Base-by-base conservation (phyloP, 2,113 vertebrate genomes). In the Nymphicus hollandicus region DNA sequence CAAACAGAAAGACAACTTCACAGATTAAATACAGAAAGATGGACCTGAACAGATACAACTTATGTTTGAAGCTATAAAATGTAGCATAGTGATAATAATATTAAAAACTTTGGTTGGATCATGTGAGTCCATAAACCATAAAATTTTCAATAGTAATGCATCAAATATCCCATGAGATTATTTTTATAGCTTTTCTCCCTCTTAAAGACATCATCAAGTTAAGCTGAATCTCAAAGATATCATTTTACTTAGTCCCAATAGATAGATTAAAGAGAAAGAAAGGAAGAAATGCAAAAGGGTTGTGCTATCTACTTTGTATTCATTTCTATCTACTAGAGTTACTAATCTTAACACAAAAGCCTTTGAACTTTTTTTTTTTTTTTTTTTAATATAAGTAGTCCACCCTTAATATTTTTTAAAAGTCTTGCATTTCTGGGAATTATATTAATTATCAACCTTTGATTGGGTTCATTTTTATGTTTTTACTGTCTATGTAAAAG, bases 371-470 rank as follows among this genome's bases (percentile, higher is more conserved):
- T n/a, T n/a, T 14, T 41, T 41, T 79, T 55, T 14, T 72, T 81
- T 86, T 79, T 28, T 68, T 92, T 90, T 91, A 64, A 55, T 78
- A 77, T 73, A 83, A 86, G 46, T 58, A 68, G n/a, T 43, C 31
- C 63, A 55, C 81, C 55, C 64, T 86, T 49, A 72, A 50, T 81
- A 66, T 73, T 86, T 91, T 78, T 83, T 17, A 50, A 60, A 74
- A 69, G 9, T 50, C 20, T 52, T 63, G 4, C 37, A 70, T 90
- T 92, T 58, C 20, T 88, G 83, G 86, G 80, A 95, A 64, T 84
- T 90, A 70, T 58, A 84, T 58, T 81, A 90, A 93, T 93, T 90
- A 88, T 92, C 73, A 92, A 78, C 58, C n/a, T 91, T 84, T 92
- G 55, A 69, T 88, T 17, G 25, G 35, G 17, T 89, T 86, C n/a